These are phyloP conservation scores for Helobdella robusta DNA, from an alignment of 2,888 invertebrate species.

Conservation along the genomic window DNA sequence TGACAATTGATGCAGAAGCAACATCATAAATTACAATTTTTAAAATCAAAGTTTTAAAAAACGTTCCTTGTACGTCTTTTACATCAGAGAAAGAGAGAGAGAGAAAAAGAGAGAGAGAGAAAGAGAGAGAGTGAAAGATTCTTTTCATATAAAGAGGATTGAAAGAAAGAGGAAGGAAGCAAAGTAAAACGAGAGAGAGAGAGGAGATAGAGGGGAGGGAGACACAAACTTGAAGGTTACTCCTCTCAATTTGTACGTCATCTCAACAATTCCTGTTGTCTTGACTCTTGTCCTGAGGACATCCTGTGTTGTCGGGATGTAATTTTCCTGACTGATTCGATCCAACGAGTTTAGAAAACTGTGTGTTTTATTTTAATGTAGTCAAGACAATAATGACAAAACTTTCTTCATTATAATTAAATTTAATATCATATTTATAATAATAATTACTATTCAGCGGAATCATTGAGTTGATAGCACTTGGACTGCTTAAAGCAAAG, in stretches of 20 bases:
- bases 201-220: not conserved
- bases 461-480: constrained; percentile 26
- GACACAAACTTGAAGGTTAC: constrained; percentile 21
- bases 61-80: not conserved
- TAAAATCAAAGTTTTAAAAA: too few species aligned
- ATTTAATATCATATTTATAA: too few species aligned
- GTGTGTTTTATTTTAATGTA: too few species aligned
- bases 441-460: constrained; percentile 19
- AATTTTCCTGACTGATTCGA: constrained; percentile 19
- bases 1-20: too few species aligned
- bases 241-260: constrained; percentile 8
- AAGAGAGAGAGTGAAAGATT: too few species aligned
- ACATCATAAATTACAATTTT: too few species aligned
- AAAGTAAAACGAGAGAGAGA: too few species aligned
- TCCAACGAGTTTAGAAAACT: constrained; percentile 25
- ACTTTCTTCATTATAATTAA: too few species aligned
- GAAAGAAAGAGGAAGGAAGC: too few species aligned
- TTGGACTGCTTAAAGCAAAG: constrained; percentile 14
- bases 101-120: too few species aligned
- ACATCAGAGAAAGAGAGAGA: not conserved
- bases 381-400: too few species aligned
- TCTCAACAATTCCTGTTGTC: constrained; percentile 26
- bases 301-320: constrained; percentile 23
- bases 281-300: constrained; percentile 26
- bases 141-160: too few species aligned